These are phyloP conservation scores for Capitulum mitella DNA, from an alignment of 2,888 invertebrate genomes.

Conservation along the genomic window DNA sequence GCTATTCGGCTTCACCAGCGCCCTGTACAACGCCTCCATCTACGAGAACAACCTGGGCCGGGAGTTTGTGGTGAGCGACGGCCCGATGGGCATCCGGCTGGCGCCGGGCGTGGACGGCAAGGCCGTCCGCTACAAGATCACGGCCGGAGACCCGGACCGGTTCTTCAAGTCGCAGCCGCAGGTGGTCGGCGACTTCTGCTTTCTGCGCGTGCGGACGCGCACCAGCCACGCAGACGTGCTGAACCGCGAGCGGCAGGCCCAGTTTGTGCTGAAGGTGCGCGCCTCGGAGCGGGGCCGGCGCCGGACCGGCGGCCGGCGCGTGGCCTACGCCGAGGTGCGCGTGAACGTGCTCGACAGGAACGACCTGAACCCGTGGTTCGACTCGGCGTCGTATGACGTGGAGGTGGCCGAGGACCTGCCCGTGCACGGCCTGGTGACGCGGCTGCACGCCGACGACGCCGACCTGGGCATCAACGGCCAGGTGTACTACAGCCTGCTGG, in stretches of 20 bases:
- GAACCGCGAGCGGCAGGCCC: conserved; percentile 83
- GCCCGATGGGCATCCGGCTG: conserved; percentile 69
- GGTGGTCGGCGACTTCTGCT: conserved; percentile 88
- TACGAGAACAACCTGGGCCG: conserved; percentile 87
- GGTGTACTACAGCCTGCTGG: conserved; percentile 87
- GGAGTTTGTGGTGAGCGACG: conserved; percentile 65
- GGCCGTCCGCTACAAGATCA: conserved; percentile 71
- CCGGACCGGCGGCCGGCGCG: conserved; percentile 41
- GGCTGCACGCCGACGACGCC: conserved; percentile 78
- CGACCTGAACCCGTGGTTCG: conserved; percentile 89
- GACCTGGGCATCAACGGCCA: conserved; percentile 93
- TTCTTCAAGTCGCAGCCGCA: conserved; percentile 89
- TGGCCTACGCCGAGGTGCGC: conserved; percentile 62
- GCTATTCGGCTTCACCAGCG: conserved; percentile 62
- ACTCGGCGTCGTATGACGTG: conserved; percentile 76
- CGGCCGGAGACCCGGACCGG: conserved; percentile 76
- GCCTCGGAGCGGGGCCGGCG: conserved; percentile 48
- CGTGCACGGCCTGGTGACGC: conserved; percentile 53
- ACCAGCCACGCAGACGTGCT: conserved; percentile 79
- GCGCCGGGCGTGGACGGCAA: conserved; percentile 41
- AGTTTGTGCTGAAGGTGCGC: conserved; percentile 68
- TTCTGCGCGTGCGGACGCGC: conserved; percentile 78
- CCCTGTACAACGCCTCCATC: conserved; percentile 77
- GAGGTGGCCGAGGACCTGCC: conserved; percentile 82
- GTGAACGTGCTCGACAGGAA: conserved; percentile 74